Percentiles rank a stretch among this genome's conserved stretches.
These are phyloP conservation scores for Eupsilia transversa DNA, from an alignment of 2,888 invertebrate genomes.

Conservation along the genomic window DNA sequence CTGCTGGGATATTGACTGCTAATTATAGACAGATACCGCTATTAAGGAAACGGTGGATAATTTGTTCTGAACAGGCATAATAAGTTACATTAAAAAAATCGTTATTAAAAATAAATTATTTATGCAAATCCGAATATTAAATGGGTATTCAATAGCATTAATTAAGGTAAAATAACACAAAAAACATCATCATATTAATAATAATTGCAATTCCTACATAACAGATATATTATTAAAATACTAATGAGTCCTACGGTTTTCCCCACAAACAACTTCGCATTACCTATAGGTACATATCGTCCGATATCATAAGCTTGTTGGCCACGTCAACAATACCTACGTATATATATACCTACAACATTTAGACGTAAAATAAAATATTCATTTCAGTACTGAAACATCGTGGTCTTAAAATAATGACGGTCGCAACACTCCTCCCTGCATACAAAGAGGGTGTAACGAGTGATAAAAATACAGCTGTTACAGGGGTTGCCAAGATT, in stretches of 20 bases:
- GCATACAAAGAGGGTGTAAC: conserved; percentile 32
- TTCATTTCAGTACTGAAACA: conserved; percentile 29
- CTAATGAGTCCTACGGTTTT: conserved; percentile 35
- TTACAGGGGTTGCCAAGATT: conserved; percentile 31
- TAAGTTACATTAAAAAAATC: background rate
- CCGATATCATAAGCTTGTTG: conserved; percentile 24
- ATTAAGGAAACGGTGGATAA: conserved; percentile 29
- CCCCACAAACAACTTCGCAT: conserved; percentile 12
- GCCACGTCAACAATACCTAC: conserved; percentile 2
- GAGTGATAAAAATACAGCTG: conserved; percentile 39
- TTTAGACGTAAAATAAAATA: conserved; percentile 28
- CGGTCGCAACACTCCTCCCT: background rate
- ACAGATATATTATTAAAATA: conserved; percentile 14
- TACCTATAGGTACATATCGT: background rate
- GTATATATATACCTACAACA: too few species aligned
- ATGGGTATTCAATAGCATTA: background rate
- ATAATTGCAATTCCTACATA: conserved; percentile 23
- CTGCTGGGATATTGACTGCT: conserved; percentile 41
- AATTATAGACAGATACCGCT: conserved; percentile 35
- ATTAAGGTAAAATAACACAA: conserved; percentile 28
- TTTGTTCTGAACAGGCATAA: background rate
- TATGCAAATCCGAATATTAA: background rate
- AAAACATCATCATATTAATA: background rate
- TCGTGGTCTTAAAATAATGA: conserved; percentile 31
- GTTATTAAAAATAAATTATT: background rate